Percentiles rank a stretch among this genome's conserved stretches.
Conservation (phyloP, 2,113 vertebrate genomes). For the Lycaon pictus region DNA sequence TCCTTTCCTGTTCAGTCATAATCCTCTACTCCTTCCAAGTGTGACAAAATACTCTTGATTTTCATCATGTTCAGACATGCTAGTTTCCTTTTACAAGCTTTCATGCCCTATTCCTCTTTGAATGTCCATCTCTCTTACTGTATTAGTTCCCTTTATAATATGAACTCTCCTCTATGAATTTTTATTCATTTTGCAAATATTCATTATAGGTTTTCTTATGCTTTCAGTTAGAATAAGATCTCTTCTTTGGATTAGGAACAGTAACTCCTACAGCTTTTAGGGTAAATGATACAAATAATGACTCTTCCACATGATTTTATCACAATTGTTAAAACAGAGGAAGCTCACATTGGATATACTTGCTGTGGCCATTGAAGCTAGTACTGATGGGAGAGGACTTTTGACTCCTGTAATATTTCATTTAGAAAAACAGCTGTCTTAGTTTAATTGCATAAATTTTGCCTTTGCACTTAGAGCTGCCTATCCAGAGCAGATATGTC, state of each 20-base stretch:
- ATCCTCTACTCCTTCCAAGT: constrained; percentile 24
- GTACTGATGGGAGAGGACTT: not conserved
- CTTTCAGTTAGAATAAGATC: not conserved
- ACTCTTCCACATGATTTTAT: not conserved
- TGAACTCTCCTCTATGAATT: not conserved
- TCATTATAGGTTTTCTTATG: not conserved
- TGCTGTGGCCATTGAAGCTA: not conserved
- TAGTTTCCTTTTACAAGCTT: constrained; percentile 43
- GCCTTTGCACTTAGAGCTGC: not conserved
- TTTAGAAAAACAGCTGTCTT: not conserved
- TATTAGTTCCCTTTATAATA: constrained; percentile 50
- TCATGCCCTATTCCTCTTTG: constrained; percentile 48
- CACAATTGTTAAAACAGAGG: not conserved
- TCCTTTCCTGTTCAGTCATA: constrained; percentile 31
- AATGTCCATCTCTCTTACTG: constrained; percentile 37
- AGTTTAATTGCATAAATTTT: constrained; percentile 25
- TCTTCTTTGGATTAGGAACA: constrained; percentile 19
- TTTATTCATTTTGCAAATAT: constrained; percentile 9
- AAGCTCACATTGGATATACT: not conserved
- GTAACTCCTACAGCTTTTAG: not conserved
- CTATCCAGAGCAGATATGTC: not conserved
- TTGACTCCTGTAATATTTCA: not conserved
- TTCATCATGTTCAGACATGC: not conserved
- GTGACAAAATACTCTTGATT: not conserved
- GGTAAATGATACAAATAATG: not conserved